Percentiles rank a stretch among this genome's conserved stretches.
Conservation (phyloP, 53 echinoderm and acorn worm species). For the Pentamera pediparva region DNA sequence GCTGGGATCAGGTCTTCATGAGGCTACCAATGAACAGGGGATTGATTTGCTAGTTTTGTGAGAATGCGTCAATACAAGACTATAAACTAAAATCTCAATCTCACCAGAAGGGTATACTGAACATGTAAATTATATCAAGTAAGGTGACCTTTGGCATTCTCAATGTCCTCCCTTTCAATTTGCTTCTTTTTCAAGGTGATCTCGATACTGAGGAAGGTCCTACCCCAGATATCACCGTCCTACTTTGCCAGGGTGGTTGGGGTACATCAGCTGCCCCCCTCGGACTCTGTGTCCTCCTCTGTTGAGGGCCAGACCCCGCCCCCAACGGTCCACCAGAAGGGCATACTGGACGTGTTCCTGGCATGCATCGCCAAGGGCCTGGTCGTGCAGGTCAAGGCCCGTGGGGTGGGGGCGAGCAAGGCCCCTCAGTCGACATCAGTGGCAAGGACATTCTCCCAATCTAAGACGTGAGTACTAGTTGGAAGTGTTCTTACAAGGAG, state of each 20-base stretch:
- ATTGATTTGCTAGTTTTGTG: too few relatives aligned
- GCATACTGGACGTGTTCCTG: slow-evolving; percentile 84
- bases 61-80: neutral
- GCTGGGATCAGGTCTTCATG: too few relatives aligned
- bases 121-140: too few relatives aligned
- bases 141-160: too few relatives aligned
- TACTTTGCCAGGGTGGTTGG: slow-evolving; percentile 76
- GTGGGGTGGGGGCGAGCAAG: slow-evolving; percentile 41
- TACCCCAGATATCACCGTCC: slow-evolving; percentile 78
- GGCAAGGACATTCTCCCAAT: neutral
- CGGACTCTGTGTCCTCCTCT: slow-evolving; percentile 71
- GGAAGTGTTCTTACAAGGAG: too few relatives aligned
- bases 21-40: too few relatives aligned
- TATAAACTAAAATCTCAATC: neutral
- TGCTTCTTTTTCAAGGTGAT: slow-evolving; percentile 47
- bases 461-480: too few relatives aligned
- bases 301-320: slow-evolving; percentile 49
- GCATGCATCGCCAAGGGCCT: slow-evolving; percentile 87
- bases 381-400: slow-evolving; percentile 84
- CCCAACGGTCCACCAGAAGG: slow-evolving; percentile 53
- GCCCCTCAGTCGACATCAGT: slow-evolving; percentile 19
- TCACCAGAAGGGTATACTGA: too few relatives aligned
- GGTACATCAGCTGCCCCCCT: slow-evolving; percentile 55
- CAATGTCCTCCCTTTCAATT: neutral
- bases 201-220: slow-evolving; percentile 70